Base-by-base conservation (phyloP, 2,113 vertebrate genomes). In the Cinclus mexicanus region DNA sequence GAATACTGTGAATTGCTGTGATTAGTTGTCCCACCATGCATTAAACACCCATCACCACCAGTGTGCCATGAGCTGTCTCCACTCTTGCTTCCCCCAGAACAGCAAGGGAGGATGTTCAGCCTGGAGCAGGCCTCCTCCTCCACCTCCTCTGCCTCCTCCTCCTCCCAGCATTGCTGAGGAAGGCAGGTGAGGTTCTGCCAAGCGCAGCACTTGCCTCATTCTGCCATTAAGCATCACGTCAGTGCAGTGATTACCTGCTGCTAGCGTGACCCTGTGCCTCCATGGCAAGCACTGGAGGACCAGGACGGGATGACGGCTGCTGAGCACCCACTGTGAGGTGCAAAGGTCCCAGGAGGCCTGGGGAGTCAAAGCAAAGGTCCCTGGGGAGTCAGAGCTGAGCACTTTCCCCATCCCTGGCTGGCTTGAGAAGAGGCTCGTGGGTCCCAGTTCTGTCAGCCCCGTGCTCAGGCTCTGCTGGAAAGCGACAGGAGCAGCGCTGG, bases 141-240 rank as follows among this genome's bases (percentile, higher is more conserved):
- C 14, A 2, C 29, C 55, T 61, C 42, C 22, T 24, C 49, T 2
- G 3, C 47, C 59, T 28, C 28, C 74, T 63, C 35, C 67, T 83
- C 29, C 57, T 71, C 35, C 26, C 80, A 70, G 50, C n/a, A 2
- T 20, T 15, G 28, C 83, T 33, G 56, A 63, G 68, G 56, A 41
- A 89, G 77, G 72, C 82, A 89, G 81, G 60, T 89, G 81, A 95
- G 69, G 69, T 93, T 84, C 84, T 75, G 50, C 65, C 67, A 21
- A 50, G 78, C 14, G 11, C 74, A 64, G 78, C 81, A 29, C 44
- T 95, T 75, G 57, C 90, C 96, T 97, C 75, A 89, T 96, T 96
- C 85, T 97, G 96, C 84, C 92, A 91, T 25, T 9, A 37, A 69
- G 80, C 70, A 95, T 97, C 94, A 83, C 17, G 7, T 79, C 90